A percentile compares a stretch with the other conserved stretches of the same genome.
These are phyloP conservation scores for Hymenopus coronatus DNA, from an alignment of 2,888 invertebrate genomes.

Conservation along the genomic window DNA sequence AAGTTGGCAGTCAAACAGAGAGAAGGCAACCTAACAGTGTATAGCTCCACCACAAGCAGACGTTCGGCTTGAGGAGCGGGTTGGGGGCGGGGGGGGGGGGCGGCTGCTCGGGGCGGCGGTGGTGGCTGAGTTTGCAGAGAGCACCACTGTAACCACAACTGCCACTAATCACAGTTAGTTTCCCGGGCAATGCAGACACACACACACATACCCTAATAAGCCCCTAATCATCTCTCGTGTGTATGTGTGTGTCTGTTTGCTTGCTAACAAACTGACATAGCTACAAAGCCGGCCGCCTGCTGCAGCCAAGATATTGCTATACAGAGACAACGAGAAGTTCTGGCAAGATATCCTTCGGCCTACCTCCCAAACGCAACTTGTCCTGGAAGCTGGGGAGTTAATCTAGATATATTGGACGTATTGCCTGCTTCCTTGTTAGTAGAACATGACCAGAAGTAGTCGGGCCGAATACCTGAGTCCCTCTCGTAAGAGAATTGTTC, in stretches of 20 bases:
- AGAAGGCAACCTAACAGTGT: neutral
- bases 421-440: too few species aligned
- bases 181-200: conserved; percentile 11
- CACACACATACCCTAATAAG: conserved; percentile 15
- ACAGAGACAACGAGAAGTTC: neutral
- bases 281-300: neutral
- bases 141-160: neutral
- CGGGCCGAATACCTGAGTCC: too few species aligned
- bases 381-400: neutral
- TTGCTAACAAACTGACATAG: neutral
- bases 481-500: too few species aligned
- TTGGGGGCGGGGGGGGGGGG: too few species aligned
- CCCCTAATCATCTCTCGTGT: conserved; percentile 16
- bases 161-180: conserved; percentile 17
- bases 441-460: too few species aligned
- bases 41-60: neutral
- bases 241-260: neutral
- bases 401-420: too few species aligned
- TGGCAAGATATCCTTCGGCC: neutral
- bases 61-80: neutral
- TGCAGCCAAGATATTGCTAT: neutral
- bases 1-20: neutral
- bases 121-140: neutral
- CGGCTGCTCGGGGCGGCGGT: neutral
- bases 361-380: neutral